Evolutionary conservation across 2,113 vertebrate genomes (phyloP).

Genomic region (Ctenomys sociabilis): DNA sequence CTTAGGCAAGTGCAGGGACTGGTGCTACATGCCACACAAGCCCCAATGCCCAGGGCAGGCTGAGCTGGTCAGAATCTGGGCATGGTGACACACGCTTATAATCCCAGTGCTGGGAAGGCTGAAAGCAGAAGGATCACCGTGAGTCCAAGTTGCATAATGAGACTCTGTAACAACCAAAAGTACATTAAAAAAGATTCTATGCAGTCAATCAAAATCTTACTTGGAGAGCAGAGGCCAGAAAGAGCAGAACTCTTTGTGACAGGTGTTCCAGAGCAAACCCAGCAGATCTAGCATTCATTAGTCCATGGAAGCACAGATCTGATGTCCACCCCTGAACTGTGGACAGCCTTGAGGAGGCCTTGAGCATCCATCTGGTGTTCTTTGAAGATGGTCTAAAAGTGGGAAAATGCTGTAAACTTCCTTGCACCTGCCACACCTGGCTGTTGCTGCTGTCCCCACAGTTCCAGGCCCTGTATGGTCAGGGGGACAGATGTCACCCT

Average conservation of each 20-base stretch:
- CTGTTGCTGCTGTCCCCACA: background rate
- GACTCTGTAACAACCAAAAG: too few species aligned
- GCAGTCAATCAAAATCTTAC: background rate
- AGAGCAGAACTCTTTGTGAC: background rate
- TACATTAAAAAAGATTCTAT: background rate
- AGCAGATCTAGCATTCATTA: background rate
- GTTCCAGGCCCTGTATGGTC: background rate
- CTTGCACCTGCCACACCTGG: background rate
- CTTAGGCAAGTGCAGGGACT: too few species aligned
- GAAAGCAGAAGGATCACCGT: too few species aligned
- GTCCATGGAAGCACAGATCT: accelerated
- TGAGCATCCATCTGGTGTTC: background rate
- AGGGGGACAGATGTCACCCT: background rate
- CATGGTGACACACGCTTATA: too few species aligned
- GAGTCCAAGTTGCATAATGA: too few species aligned
- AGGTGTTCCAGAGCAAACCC: too few species aligned
- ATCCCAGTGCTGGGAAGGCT: too few species aligned
- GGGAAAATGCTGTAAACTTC: too few species aligned
- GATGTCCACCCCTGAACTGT: background rate
- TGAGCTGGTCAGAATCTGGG: too few species aligned
- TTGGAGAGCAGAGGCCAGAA: background rate
- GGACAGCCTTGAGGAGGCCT: background rate
- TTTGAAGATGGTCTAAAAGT: too few species aligned
- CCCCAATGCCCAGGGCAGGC: too few species aligned
- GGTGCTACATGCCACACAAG: too few species aligned